Base-by-base conservation (phyloP, 1,140 invertebrate species). In the Orussus abietinus region DNA sequence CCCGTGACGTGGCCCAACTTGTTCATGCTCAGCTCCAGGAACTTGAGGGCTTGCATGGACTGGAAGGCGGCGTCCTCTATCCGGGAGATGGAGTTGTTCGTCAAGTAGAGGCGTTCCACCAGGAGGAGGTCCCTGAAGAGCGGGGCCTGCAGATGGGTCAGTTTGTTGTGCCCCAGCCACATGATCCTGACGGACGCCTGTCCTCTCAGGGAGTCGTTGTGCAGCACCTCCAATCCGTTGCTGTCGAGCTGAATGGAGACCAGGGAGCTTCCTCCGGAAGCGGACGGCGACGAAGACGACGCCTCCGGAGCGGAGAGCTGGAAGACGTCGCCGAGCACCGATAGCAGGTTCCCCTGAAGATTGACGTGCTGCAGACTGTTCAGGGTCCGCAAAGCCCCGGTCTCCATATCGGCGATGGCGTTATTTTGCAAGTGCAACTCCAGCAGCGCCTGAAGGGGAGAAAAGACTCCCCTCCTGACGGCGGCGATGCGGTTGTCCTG, bases 401-500 rank as follows among this genome's bases (percentile, higher is more conserved):
- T 80, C 47, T 91, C 88, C 46, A 95, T 88, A 10, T 77, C 78
- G 20, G 81, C 79, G 42, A 95, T 89, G 4, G 78, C 65, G 70
- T 95, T 95, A 65, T 91, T 88, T 59, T 94, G 88, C 14, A 95
- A 72, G 72, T 92, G 88, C 13, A 95, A 68, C 65, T 93, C 90
- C 50, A 90, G 75, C 1, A 94, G 70, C 7, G 81, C 78, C 0
- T 88, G 84, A 13, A 93, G 63, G 0, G 87, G 83, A 39, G 86
- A 83, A 52, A 95, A 91, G 3, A 92, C 83, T 2, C 85, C 85
- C 31, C 83, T 79, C 14, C 81, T 79, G 44, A 95, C 84, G 31
- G 80, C 77, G 32, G 71, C 75, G 37, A 94, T 77, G 51, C 80
- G 80, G 76, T 95, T 95, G 67, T 90, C 88, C 54, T 93, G 88